Evolutionary conservation across 2,797 vertebrate species (phyloP), one percentile per base, ranked within the genome.

Genomic region (Leptoclinus maculatus): DNA sequence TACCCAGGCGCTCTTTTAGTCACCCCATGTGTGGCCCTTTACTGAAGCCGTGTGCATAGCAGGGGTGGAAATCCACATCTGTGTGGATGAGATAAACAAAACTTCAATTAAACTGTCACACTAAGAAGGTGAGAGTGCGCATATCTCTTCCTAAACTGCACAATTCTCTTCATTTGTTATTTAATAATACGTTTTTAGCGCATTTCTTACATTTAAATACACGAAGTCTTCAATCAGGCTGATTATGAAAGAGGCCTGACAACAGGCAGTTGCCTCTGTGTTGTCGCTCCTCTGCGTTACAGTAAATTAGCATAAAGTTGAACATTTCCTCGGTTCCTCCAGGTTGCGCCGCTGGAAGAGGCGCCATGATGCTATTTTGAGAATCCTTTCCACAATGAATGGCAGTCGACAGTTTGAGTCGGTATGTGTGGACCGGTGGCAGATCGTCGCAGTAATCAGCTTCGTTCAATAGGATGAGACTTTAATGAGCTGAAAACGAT

Each of bases 41-140:
- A 12, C 29, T 45, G 58, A 25, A 16, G 27, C 27, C n/a, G 66
- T 36, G 36, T n/a, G 3, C 36, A 27, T 16, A 21, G 47, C 32
- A 19, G 65, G 23, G 9, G 21, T 41, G 9, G 21, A 39, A 41
- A 27, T 60, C 21, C 21, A 17, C 41, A 21, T 76, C 43, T 72
- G 72, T 68, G 9, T 14, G 53, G 41, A 47, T 10, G 68, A 79
- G 58, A 79, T 72, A 59, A 71, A 69, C 34, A 67, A 27, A 56
- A 63, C n/a, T 10, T 36, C 71, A 57, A 34, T 45, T 10, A 70
- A 36, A 58, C 25, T 6, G 29, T 21, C 3, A 34, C 49, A n/a
- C 10, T 36, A 3, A 41, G 34, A 60, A 27, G 27, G 39, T 71
- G 41, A 49, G 21, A 11, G 23, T 54, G 23, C 36, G n/a, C 45